Evolutionary conservation across 1,140 invertebrate genomes (phyloP), one percentile per base, ranked within the genome.

Genomic region (Odontomachus brunneus): DNA sequence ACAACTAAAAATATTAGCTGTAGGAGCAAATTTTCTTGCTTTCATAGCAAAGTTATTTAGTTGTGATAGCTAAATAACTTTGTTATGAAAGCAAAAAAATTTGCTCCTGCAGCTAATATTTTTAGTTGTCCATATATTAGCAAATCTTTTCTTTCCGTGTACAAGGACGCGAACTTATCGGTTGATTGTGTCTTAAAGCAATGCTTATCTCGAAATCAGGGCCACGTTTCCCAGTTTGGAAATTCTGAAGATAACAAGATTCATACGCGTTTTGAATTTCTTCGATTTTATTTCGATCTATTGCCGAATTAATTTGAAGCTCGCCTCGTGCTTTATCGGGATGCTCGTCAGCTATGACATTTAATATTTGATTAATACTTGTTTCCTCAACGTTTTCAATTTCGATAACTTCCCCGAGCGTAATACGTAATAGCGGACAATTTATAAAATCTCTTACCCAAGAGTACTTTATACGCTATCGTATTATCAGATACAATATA

Each of bases 361-460:
- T 22, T 22, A 62, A 62, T 26, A n/a, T n/a, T n/a, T n/a, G n/a
- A n/a, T n/a, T n/a, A n/a, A n/a, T n/a, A n/a, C n/a, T n/a, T n/a
- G n/a, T 0, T 7, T 63, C 15, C 7, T 62, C 73, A 15, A 29
- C n/a, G 0, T n/a, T 26, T 1, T 11, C n/a, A 7, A 62, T 26
- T 15, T 48, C 7, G 0, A 49, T 1, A 5, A 0, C 14, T 0
- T 73, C 22, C 14, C 29, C 44, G 1, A 82, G 11, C 0, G 15
- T 55, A 14, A 67, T 3, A 3, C 26, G 38, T 1, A 78, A 22
- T 0, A 1, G 15, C 3, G 73, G 67, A 53, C 63, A 29, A 0
- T 9, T 19, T 0, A 62, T 22, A 69, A 89, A 74, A 66, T 89
- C 78, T 17, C 78, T n/a, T 53, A 0, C 78, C 84, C 3, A 87